phyloP scores from a whole-genome alignment of 2,888 invertebrate species.

The Gymnocheta viridis region DNA sequence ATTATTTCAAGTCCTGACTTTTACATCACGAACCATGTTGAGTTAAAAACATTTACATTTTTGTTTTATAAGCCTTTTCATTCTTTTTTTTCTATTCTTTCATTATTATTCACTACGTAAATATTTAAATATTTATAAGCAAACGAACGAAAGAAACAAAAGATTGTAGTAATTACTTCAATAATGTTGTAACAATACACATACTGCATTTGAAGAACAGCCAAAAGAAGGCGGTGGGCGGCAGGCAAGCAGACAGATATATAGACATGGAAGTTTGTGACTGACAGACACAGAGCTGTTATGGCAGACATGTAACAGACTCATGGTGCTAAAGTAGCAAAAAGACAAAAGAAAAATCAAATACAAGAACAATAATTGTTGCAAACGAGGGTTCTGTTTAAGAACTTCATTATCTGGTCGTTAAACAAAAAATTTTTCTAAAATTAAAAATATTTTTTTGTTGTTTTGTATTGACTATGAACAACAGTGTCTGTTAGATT shows the following conservation, averaged over 20 bases:
- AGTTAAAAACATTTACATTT: slow-evolving; percentile 20
- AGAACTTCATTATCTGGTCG: slow-evolving; percentile 58
- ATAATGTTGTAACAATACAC: slow-evolving; percentile 69
- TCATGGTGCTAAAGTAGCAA: slow-evolving; percentile 31
- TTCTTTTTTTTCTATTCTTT: slow-evolving; percentile 32
- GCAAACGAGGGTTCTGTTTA: slow-evolving; percentile 41
- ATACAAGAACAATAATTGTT: slow-evolving; percentile 26
- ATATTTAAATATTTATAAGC: slow-evolving; percentile 74
- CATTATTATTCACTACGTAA: slow-evolving; percentile 54
- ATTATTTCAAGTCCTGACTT: background rate
- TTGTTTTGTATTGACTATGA: slow-evolving; percentile 5
- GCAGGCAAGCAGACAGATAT: slow-evolving; percentile 40
- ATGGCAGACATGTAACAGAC: slow-evolving; percentile 61
- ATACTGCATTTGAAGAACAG: slow-evolving; percentile 41
- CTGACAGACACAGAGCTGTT: slow-evolving; percentile 39
- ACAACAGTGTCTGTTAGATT: slow-evolving; percentile 23
- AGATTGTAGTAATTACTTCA: slow-evolving; percentile 75
- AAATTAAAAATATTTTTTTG: slow-evolving; percentile 19
- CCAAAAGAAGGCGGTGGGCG: slow-evolving; percentile 43
- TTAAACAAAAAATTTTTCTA: slow-evolving; percentile 19
- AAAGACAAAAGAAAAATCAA: background rate
- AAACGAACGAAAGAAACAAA: slow-evolving; percentile 65
- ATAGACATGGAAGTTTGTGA: slow-evolving; percentile 51
- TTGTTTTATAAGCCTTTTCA: slow-evolving; percentile 41
- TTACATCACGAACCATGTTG: background rate